phyloP scores from a whole-genome alignment of 64 coral and sea anemone species.

The Platygyra sinensis region DNA sequence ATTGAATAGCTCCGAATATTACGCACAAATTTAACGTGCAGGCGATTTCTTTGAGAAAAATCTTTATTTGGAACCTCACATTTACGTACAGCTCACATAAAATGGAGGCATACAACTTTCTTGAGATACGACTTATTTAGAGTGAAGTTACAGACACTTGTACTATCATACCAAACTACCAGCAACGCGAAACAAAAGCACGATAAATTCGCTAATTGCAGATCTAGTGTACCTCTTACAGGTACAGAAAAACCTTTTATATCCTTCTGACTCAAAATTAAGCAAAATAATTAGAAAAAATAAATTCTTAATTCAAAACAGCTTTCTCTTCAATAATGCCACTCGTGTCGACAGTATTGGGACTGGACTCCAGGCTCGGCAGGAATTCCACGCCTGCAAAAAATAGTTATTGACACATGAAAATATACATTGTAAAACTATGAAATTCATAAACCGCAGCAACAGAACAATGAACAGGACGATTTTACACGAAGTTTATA shows the following conservation, averaged over 20 bases:
- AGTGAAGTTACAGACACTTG: too few species aligned
- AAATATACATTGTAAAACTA: neutral
- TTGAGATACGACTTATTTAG: too few species aligned
- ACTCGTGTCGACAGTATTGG: conserved; percentile 76
- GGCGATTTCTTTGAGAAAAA: too few species aligned
- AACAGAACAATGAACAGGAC: neutral
- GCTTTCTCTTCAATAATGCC: conserved; percentile 1
- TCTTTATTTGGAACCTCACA: too few species aligned
- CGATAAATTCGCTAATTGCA: too few species aligned
- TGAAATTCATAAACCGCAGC: neutral
- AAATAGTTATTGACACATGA: neutral
- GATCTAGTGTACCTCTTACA: neutral
- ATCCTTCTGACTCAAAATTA: neutral
- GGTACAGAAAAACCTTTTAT: neutral
- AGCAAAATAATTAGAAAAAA: neutral
- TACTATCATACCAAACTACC: too few species aligned
- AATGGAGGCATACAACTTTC: too few species aligned
- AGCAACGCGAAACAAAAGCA: too few species aligned
- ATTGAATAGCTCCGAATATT: too few species aligned
- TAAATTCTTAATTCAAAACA: neutral
- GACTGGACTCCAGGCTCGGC: conserved; percentile 71
- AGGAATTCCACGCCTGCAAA: conserved; percentile 67
- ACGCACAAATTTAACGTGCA: too few species aligned
- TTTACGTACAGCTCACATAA: too few species aligned
- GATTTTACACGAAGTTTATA: neutral